These are phyloP conservation scores for Phyllotreta striolata DNA, from an alignment of 2,888 invertebrate species.

Conservation along the genomic window DNA sequence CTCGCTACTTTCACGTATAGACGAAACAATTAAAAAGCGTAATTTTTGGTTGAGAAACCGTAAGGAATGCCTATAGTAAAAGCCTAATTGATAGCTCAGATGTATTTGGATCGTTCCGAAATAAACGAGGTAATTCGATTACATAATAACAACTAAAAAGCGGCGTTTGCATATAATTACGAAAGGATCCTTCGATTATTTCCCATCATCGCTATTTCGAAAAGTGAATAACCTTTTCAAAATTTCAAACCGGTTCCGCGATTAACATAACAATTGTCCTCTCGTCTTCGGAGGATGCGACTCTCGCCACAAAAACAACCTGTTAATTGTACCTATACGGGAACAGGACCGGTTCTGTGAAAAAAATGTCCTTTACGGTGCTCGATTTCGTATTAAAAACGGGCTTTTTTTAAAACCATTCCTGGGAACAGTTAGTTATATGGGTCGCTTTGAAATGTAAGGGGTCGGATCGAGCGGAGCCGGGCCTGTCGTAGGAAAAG, in stretches of 20 bases:
- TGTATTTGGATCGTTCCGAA: constrained; percentile 47
- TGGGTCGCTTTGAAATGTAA: no score
- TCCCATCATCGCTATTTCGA: constrained; percentile 55
- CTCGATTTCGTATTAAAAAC: no score
- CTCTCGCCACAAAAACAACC: constrained; percentile 57
- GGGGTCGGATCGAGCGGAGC: no score
- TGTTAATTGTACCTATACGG: constrained; percentile 57
- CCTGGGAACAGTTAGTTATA: no score
- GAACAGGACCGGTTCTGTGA: constrained; percentile 32
- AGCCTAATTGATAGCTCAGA: constrained; percentile 42
- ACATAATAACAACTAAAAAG: constrained; percentile 52
- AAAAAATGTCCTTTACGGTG: constrained; percentile 17
- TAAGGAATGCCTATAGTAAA: constrained; percentile 39
- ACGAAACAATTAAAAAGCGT: constrained; percentile 29
- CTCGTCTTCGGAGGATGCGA: constrained; percentile 48
- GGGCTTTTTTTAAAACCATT: no score
- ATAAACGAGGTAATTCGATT: constrained; percentile 55
- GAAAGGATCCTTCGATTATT: constrained; percentile 44
- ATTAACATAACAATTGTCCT: constrained; percentile 63
- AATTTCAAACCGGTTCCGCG: constrained; percentile 59
- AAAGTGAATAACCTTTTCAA: constrained; percentile 61
- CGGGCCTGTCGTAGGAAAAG: background rate
- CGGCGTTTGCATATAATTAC: constrained; percentile 52
- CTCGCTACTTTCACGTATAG: constrained; percentile 1
- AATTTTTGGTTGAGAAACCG: constrained; percentile 37